These are phyloP conservation scores for Coelopa frigida DNA, from an alignment of 1,140 invertebrate species.

Conservation along the genomic window DNA sequence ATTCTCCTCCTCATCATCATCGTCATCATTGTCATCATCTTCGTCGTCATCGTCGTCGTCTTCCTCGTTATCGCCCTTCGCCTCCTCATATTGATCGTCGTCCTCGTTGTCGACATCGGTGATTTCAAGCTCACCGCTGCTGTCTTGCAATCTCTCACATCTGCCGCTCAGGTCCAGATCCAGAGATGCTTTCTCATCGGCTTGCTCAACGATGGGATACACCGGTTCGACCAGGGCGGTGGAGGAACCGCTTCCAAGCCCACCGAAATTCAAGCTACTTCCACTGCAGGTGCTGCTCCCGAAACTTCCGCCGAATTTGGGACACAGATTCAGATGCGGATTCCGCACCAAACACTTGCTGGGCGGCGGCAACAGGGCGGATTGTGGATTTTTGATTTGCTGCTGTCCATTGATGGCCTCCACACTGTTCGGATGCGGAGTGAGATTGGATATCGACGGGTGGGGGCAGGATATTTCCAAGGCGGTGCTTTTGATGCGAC, in stretches of 20 bases:
- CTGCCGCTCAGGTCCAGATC: constrained; percentile 26
- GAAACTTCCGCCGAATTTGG: constrained; percentile 46
- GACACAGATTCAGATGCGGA: constrained; percentile 58
- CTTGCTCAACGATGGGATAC: constrained; percentile 76
- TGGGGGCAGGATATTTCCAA: constrained; percentile 59
- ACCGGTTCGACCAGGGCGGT: constrained; percentile 52
- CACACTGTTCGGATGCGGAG: constrained; percentile 59
- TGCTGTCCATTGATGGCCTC: constrained; percentile 59
- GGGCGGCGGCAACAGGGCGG: constrained; percentile 54
- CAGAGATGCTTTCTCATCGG: constrained; percentile 54
- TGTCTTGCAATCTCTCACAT: constrained; percentile 1
- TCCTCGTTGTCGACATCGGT: not conserved
- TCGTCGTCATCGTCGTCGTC: constrained; percentile 26
- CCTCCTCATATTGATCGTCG: constrained; percentile 9
- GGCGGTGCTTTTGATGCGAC: constrained; percentile 59
- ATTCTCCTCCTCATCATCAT: constrained; percentile 21
- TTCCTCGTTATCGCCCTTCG: constrained; percentile 36
- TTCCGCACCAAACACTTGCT: constrained; percentile 58
- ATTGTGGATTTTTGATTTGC: constrained; percentile 53
- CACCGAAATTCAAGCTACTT: constrained; percentile 57
- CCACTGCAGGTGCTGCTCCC: constrained; percentile 20
- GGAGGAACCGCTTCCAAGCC: constrained; percentile 48
- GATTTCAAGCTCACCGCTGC: not conserved
- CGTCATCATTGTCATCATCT: constrained; percentile 14
- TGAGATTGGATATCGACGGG: constrained; percentile 54